Percentiles rank a stretch among this genome's conserved stretches.
Evolutionary conservation across 2,113 vertebrate species (phyloP).

Genomic region (Elephantulus edwardii): DNA sequence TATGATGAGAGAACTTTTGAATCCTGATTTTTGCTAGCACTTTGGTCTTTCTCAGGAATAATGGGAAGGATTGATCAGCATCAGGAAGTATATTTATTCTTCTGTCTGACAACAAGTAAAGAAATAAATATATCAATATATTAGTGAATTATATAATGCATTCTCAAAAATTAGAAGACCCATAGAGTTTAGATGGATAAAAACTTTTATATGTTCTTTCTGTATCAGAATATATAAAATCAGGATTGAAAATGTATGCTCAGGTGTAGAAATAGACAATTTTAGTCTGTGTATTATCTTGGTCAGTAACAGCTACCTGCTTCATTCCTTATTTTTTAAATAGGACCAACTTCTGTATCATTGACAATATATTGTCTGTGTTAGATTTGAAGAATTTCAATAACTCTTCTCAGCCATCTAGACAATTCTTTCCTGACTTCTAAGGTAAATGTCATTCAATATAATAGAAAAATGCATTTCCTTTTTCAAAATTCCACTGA

Average conservation of each 20-base stretch:
- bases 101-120: not conserved
- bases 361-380: not conserved
- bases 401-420: conserved; percentile 12
- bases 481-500: conserved; percentile 32
- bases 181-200: not conserved
- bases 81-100: not conserved
- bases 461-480: conserved; percentile 21
- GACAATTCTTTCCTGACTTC: conserved; percentile 26
- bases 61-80: not conserved
- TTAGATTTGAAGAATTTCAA: conserved; percentile 28
- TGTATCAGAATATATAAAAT: not conserved
- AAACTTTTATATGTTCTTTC: not conserved
- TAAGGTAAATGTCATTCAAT: conserved; percentile 55
- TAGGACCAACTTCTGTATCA: not conserved
- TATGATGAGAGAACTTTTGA: not conserved
- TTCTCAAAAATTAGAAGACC: not conserved
- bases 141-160: not conserved
- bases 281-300: not conserved
- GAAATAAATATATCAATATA: not conserved
- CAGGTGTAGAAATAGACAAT: not conserved
- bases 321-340: not conserved
- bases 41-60: not conserved
- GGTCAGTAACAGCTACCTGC: not conserved
- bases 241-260: not conserved
- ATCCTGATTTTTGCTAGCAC: not conserved